Conservation (phyloP, 92 coral and sea anemone species). For the Porites lobata region DNA sequence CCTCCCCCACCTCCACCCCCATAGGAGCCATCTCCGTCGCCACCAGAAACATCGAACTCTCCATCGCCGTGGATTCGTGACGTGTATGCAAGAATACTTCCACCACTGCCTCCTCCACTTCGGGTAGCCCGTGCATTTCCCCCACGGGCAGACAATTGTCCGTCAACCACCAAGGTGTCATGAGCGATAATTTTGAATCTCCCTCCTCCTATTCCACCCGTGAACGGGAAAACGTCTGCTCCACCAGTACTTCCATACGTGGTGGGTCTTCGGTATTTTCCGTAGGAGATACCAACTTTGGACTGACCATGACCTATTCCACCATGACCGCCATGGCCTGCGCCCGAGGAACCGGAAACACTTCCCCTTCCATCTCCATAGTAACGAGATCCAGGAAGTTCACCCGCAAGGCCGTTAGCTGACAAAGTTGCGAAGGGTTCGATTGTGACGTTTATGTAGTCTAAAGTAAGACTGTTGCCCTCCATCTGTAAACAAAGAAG, state of each 20-base stretch:
- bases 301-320: constrained; percentile 87
- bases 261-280: constrained; percentile 82
- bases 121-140: constrained; percentile 78
- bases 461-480: constrained; percentile 88
- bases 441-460: constrained; percentile 90
- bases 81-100: constrained; percentile 86
- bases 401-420: constrained; percentile 66
- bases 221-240: constrained; percentile 84
- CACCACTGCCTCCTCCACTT: constrained; percentile 99
- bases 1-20: constrained; percentile 99
- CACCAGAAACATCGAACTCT: constrained; percentile 87
- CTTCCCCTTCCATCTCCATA: constrained; percentile 86
- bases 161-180: constrained; percentile 90
- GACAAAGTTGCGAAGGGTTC: constrained; percentile 91
- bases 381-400: constrained; percentile 51
- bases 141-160: constrained; percentile 88
- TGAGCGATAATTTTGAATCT: constrained; percentile 84
- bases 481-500: constrained; percentile 64
- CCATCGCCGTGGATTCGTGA: constrained; percentile 97
- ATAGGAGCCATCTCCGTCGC: constrained; percentile 79
- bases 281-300: constrained; percentile 95
- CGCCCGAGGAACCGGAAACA: constrained; percentile 87
- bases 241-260: constrained; percentile 90
- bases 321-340: constrained; percentile 97
- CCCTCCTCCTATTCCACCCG: constrained; percentile 93